These are phyloP conservation scores for Hydrozoanthus gracilis DNA, from an alignment of 92 coral and sea anemone species.

Conservation along the genomic window DNA sequence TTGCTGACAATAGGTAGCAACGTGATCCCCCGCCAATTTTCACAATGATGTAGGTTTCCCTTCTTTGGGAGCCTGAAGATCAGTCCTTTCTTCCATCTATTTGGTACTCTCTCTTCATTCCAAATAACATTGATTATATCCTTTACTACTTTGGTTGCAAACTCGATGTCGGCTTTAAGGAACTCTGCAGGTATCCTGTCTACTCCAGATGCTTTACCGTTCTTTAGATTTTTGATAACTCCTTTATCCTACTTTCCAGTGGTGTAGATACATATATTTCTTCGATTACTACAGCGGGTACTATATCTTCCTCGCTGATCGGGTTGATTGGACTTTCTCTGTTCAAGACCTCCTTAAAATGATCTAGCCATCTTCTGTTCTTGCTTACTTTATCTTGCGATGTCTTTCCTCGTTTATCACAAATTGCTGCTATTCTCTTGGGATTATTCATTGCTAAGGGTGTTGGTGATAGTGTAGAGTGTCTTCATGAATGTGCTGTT, in stretches of 20 bases:
- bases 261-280: slow-evolving; percentile 33
- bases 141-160: slow-evolving; percentile 34
- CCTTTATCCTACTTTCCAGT: slow-evolving; percentile 7
- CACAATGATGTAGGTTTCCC: slow-evolving; percentile 29
- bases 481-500: slow-evolving; percentile 39
- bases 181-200: slow-evolving; percentile 46
- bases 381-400: slow-evolving; percentile 18
- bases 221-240: slow-evolving; percentile 15
- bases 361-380: slow-evolving; percentile 15
- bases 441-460: slow-evolving; percentile 4
- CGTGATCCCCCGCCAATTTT: slow-evolving; percentile 42
- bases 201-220: slow-evolving; percentile 28
- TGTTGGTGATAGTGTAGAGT: slow-evolving; percentile 41
- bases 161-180: slow-evolving; percentile 47
- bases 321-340: slow-evolving; percentile 26
- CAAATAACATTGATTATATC: slow-evolving; percentile 26
- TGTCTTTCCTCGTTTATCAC: slow-evolving; percentile 20
- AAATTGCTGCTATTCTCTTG: slow-evolving; percentile 8
- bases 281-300: slow-evolving; percentile 24
- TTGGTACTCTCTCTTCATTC: slow-evolving; percentile 39
- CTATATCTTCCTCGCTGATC: slow-evolving; percentile 17
- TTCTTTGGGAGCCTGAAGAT: slow-evolving; percentile 34
- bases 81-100: slow-evolving; percentile 43
- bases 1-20: slow-evolving; percentile 32
- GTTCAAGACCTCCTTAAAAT: slow-evolving; percentile 22